phyloP scores from a whole-genome alignment of 2,888 invertebrate genomes.

The Phengaris arion region DNA sequence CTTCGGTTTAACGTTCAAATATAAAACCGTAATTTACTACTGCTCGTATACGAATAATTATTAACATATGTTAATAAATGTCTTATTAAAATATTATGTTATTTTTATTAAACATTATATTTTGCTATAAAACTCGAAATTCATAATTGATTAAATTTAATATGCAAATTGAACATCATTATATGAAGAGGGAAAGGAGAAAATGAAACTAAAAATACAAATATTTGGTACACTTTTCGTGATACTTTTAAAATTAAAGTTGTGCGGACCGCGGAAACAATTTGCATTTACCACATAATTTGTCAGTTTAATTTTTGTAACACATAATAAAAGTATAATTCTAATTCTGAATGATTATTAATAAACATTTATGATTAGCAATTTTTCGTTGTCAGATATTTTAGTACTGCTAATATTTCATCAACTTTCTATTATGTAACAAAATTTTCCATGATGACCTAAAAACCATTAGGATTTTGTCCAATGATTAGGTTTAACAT shows the following conservation, averaged over 20 bases:
- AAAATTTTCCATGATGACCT: not conserved
- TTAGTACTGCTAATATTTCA: not conserved
- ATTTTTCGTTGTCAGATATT: not conserved
- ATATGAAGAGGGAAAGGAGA: not conserved
- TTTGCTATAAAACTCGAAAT: too few relatives aligned
- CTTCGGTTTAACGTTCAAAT: too few relatives aligned
- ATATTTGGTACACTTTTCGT: too few relatives aligned
- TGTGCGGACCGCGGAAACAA: not conserved
- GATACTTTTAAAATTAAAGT: not conserved
- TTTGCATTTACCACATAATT: not conserved
- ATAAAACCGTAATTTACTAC: too few relatives aligned
- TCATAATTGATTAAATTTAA: too few relatives aligned
- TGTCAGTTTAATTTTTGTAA: not conserved
- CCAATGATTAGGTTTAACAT: not conserved
- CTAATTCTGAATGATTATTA: not conserved
- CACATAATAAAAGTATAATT: not conserved
- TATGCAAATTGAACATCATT: too few relatives aligned
- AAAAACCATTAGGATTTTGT: slow-evolving; percentile 4
- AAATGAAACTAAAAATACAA: not conserved
- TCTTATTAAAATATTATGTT: too few relatives aligned
- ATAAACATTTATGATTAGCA: not conserved
- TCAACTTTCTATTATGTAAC: not conserved
- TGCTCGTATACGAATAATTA: too few relatives aligned
- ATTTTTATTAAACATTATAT: too few relatives aligned
- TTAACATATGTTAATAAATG: too few relatives aligned